Evolutionary conservation across 1,140 invertebrate species (phyloP).

Genomic region (Brachionus calyciflorus): DNA sequence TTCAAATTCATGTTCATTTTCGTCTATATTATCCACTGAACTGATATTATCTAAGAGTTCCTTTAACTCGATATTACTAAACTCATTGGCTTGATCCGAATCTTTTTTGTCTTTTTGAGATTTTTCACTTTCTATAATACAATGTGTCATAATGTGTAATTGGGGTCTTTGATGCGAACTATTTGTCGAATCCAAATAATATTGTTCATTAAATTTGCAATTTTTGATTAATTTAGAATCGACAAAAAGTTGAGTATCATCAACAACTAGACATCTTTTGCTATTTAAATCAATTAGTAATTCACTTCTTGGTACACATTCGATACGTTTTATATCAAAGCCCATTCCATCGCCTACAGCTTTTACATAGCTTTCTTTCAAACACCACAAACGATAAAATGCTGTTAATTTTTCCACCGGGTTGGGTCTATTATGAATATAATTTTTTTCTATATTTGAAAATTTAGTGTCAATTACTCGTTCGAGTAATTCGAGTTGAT

Average conservation of each 20-base stretch:
- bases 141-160: constrained; percentile 25
- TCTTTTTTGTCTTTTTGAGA: background rate
- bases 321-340: constrained; percentile 57
- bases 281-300: constrained; percentile 21
- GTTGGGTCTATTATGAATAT: constrained; percentile 65
- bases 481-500: constrained; percentile 16
- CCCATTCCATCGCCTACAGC: constrained; percentile 80
- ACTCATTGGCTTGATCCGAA: background rate
- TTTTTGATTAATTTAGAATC: constrained; percentile 18
- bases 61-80: background rate
- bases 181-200: background rate
- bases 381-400: constrained; percentile 83
- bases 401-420: constrained; percentile 66
- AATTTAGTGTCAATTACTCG: constrained; percentile 77
- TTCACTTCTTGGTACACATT: constrained; percentile 10
- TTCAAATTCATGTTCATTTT: constrained; percentile 8
- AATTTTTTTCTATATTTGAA: constrained; percentile 67
- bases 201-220: constrained; percentile 42
- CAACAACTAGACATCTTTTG: background rate
- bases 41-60: background rate
- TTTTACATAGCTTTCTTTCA: constrained; percentile 94
- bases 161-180: background rate
- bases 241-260: constrained; percentile 8
- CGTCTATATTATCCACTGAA: background rate
- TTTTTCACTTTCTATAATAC: constrained; percentile 8